phyloP scores from a whole-genome alignment of 2,888 invertebrate genomes.

The Trachelus iudaicus region DNA sequence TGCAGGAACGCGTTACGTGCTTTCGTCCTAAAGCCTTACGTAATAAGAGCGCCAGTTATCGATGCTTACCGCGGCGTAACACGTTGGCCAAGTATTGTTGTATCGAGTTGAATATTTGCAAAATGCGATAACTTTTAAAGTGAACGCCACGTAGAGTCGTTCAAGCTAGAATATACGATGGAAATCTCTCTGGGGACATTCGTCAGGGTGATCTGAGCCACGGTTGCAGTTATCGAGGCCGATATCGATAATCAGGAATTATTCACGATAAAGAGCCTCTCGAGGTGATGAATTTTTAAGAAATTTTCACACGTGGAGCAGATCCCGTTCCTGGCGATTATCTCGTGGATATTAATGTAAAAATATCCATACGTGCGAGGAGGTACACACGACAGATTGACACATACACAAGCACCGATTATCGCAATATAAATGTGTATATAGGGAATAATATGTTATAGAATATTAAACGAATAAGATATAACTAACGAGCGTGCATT shows the following conservation, averaged over 20 bases:
- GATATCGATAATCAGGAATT: too few species aligned
- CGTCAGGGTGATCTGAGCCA: not conserved
- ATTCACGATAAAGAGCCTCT: not conserved
- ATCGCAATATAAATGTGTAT: conserved; percentile 66
- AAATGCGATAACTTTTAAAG: conserved; percentile 10
- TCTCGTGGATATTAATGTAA: conserved; percentile 9
- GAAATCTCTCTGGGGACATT: not conserved
- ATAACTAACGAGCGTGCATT: not conserved
- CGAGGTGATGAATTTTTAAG: not conserved
- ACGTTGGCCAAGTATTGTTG: conserved; percentile 29
- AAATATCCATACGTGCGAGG: conserved; percentile 13
- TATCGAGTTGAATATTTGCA: conserved; percentile 20
- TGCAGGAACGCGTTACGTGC: conserved; percentile 35
- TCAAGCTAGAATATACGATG: not conserved
- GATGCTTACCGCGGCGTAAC: conserved; percentile 41
- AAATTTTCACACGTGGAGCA: not conserved
- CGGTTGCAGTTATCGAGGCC: too few species aligned
- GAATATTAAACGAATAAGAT: conserved; percentile 41
- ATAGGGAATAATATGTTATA: conserved; percentile 56
- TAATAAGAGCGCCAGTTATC: conserved; percentile 39
- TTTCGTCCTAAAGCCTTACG: conserved; percentile 58
- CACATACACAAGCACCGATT: conserved; percentile 48
- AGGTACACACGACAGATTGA: conserved; percentile 32
- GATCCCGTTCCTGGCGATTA: not conserved
- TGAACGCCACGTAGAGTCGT: not conserved